Evolutionary conservation across 2,113 vertebrate genomes (phyloP).

Genomic region (Dicentrarchus labrax): DNA sequence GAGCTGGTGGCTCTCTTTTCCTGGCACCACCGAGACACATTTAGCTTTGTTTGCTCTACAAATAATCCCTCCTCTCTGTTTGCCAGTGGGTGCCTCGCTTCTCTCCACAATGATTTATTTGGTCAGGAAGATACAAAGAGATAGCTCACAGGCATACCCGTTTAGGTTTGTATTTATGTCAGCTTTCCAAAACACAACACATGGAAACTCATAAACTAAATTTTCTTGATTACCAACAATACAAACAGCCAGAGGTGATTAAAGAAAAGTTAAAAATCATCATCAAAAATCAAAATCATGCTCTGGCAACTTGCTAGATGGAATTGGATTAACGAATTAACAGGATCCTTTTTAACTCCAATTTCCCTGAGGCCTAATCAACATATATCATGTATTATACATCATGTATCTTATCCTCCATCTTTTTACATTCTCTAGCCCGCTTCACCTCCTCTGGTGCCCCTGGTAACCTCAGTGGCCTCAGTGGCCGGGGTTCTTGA

Average conservation of each 20-base stretch:
- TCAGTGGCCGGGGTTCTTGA: conserved; percentile 16
- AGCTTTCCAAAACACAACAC: background rate
- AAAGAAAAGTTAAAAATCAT: background rate
- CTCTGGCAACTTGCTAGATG: background rate
- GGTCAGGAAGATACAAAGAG: background rate
- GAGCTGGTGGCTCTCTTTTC: conserved; percentile 23
- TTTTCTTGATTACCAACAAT: background rate
- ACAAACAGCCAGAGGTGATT: background rate
- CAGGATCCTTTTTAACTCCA: conserved; percentile 28
- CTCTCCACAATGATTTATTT: background rate
- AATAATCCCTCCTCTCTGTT: conserved; percentile 1
- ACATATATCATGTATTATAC: background rate
- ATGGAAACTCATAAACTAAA: background rate
- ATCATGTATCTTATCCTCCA: background rate
- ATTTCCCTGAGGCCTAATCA: background rate
- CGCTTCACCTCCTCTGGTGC: conserved; percentile 41
- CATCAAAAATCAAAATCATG: too few relatives aligned
- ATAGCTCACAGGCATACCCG: background rate
- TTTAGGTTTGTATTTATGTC: background rate
- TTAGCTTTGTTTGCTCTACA: conserved; percentile 53
- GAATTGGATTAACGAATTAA: background rate
- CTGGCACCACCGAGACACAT: conserved; percentile 20
- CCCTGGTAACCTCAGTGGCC: conserved; percentile 36
- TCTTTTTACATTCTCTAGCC: conserved; percentile 36
- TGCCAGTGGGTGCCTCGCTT: background rate